phyloP scores from a whole-genome alignment of 2,888 invertebrate species.

The Eremobia ochroleuca region DNA sequence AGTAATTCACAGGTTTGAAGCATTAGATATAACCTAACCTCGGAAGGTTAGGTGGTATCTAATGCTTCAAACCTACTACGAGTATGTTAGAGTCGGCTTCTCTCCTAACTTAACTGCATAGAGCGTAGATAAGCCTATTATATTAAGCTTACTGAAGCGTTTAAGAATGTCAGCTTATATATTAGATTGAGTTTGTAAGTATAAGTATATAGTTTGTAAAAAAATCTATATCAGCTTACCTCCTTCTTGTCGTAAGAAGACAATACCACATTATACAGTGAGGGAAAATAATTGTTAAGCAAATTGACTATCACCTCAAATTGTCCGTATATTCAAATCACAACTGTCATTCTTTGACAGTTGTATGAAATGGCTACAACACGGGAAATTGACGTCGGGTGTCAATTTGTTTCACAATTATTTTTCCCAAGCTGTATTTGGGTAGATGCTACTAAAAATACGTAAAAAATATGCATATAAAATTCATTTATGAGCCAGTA shows the following conservation, averaged over 20 bases:
- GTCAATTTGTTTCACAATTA: neutral
- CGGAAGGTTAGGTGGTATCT: too few species aligned
- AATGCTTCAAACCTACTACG: neutral
- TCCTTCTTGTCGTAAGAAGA: neutral
- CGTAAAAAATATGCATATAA: neutral
- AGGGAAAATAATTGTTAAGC: too few species aligned
- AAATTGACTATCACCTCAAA: neutral
- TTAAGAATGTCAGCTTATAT: neutral
- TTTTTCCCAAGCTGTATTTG: neutral
- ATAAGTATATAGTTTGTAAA: too few species aligned
- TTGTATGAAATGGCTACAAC: neutral
- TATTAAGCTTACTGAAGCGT: neutral
- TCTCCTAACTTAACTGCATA: neutral
- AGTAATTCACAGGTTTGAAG: slow-evolving; percentile 1
- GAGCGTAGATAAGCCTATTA: neutral
- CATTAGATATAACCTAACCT: neutral
- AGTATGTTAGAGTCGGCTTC: neutral
- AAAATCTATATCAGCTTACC: neutral
- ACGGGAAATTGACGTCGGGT: neutral
- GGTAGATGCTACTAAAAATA: neutral
- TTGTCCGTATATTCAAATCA: neutral
- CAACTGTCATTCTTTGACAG: neutral
- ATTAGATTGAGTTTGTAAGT: neutral
- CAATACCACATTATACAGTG: neutral
- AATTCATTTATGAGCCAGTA: slow-evolving; percentile 18